phyloP scores from a whole-genome alignment of 1,140 invertebrate species.

The Drosophila tropicalis region DNA sequence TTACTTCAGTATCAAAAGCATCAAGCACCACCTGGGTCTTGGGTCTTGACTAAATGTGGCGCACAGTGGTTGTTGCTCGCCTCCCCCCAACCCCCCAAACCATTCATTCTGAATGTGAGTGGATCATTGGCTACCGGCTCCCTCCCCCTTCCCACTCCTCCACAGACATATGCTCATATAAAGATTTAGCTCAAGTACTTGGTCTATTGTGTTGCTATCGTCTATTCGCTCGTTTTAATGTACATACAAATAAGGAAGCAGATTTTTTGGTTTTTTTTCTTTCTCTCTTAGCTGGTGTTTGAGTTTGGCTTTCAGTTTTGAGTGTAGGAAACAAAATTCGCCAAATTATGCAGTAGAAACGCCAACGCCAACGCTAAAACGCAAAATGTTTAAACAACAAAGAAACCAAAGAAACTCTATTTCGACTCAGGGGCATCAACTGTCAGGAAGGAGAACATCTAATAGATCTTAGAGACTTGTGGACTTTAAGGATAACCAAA shows the following conservation, averaged over 20 bases:
- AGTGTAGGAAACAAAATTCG: constrained; percentile 11
- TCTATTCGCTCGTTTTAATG: constrained; percentile 4
- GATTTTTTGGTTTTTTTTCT: not conserved
- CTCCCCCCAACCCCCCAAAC: too few species aligned
- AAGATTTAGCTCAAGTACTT: constrained; percentile 10
- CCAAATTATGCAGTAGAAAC: constrained; percentile 11
- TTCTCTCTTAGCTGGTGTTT: not conserved
- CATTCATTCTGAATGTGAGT: not conserved
- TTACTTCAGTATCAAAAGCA: not conserved
- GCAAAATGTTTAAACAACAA: not conserved
- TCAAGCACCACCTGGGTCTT: constrained; percentile 8
- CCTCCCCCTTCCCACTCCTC: not conserved
- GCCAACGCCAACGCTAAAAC: not conserved
- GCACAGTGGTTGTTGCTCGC: too few species aligned
- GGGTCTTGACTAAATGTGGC: not conserved
- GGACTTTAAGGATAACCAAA: not conserved
- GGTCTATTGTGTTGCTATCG: not conserved
- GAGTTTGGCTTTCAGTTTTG: constrained; percentile 1
- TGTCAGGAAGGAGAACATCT: too few species aligned
- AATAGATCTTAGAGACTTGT: too few species aligned
- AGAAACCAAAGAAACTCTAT: not conserved
- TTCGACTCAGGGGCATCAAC: not conserved
- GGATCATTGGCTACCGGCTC: not conserved
- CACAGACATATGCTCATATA: not conserved
- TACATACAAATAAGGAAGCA: constrained; percentile 10